Evolutionary conservation across 2,797 vertebrate genomes (phyloP).

Genomic region (Varecia variegata): DNA sequence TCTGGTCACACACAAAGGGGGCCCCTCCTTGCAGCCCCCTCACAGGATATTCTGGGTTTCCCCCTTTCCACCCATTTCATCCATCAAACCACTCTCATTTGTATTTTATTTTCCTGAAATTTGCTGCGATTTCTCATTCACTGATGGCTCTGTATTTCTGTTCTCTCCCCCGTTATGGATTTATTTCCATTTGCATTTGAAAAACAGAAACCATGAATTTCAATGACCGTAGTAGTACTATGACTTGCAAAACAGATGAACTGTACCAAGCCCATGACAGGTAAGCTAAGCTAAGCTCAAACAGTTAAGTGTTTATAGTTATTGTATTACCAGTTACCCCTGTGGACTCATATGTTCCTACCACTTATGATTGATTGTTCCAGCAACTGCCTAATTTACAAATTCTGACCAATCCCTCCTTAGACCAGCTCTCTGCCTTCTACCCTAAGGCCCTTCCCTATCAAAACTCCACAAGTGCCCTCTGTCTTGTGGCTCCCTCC

Average conservation of each 20-base stretch:
- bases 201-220: neutral
- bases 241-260: neutral
- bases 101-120: constrained; percentile 43
- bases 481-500: neutral
- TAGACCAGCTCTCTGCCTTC: neutral
- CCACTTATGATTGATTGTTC: neutral
- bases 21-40: neutral
- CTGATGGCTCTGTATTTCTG: neutral
- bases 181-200: constrained; percentile 41
- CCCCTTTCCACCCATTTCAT: neutral
- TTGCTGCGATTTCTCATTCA: constrained; percentile 7
- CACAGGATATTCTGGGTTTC: neutral
- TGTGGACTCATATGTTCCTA: neutral
- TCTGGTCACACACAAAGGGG: neutral
- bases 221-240: neutral
- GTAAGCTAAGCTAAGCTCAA: neutral
- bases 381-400: neutral
- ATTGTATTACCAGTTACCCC: neutral
- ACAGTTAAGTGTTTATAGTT: neutral
- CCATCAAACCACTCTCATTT: neutral
- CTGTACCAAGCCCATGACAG: neutral
- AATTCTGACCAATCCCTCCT: neutral
- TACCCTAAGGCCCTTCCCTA: neutral
- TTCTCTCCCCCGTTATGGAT: neutral
- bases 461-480: neutral